These are phyloP conservation scores for Eleutherodactylus coqui DNA, from an alignment of 2,797 vertebrate species.

Conservation along the genomic window DNA sequence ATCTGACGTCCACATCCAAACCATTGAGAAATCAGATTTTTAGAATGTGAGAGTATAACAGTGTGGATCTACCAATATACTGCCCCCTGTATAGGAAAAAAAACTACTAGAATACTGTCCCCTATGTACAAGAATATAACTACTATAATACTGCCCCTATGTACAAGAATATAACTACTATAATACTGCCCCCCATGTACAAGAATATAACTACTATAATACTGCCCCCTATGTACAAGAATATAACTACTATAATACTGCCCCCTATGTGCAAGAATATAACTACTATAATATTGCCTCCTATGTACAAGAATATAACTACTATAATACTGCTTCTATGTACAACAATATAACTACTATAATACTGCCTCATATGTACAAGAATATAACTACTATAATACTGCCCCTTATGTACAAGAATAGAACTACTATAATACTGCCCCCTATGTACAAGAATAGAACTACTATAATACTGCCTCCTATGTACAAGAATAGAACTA, in stretches of 20 bases:
- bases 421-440: slow-evolving; percentile 3
- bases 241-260: slow-evolving; percentile 4
- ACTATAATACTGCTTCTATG: too few species aligned
- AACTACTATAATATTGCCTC: too few species aligned
- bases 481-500: slow-evolving; percentile 14
- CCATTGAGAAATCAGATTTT: too few species aligned
- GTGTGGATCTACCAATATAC: neutral
- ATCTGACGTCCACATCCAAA: neutral
- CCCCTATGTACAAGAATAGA: slow-evolving; percentile 1
- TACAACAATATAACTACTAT: too few species aligned
- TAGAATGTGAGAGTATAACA: too few species aligned
- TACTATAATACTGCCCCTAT: slow-evolving; percentile 3
- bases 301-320: too few species aligned
- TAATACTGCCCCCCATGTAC: neutral
- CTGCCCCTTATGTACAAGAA: neutral
- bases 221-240: neutral
- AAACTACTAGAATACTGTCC: neutral
- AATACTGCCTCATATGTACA: neutral
- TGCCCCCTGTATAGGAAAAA: neutral
- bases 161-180: slow-evolving; percentile 8
- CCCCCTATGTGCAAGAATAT: neutral
- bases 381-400: neutral
- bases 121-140: neutral
- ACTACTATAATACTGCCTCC: neutral
- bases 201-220: slow-evolving; percentile 15